Evolutionary conservation across 2,113 vertebrate genomes (phyloP).

Genomic region (Setophaga coronata): DNA sequence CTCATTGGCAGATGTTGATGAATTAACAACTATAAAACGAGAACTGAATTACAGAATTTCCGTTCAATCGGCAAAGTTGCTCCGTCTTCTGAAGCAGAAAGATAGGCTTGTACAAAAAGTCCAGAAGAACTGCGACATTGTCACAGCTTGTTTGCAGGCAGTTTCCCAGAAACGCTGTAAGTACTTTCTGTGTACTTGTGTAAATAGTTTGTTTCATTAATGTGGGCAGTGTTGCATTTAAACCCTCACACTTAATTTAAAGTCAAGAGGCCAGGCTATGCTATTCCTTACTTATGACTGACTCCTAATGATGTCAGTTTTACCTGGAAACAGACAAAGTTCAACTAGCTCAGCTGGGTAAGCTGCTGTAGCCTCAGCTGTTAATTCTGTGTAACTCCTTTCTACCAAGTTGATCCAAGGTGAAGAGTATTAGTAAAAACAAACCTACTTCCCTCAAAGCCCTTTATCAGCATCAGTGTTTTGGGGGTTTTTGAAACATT

Average conservation of each 20-base stretch:
- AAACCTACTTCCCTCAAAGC: not conserved
- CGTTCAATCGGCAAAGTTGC: constrained; percentile 88
- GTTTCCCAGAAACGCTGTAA: constrained; percentile 94
- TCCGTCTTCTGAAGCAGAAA: constrained; percentile 90
- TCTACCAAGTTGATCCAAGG: not conserved
- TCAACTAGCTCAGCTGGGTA: not conserved
- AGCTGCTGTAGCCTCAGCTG: not conserved
- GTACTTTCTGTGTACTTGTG: constrained; percentile 25
- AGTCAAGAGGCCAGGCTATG: not conserved
- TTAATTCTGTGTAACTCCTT: not conserved
- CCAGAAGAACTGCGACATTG: constrained; percentile 91
- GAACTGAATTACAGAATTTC: constrained; percentile 87
- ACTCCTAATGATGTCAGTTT: not conserved
- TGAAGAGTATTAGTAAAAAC: not conserved
- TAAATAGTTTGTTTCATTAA: not conserved
- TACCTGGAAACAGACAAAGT: not conserved
- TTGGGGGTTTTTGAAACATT: not conserved
- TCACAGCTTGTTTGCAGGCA: constrained; percentile 94
- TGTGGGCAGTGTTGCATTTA: not conserved
- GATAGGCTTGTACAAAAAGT: constrained; percentile 86
- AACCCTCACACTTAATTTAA: not conserved
- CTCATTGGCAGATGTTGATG: constrained; percentile 75
- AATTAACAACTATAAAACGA: constrained; percentile 82
- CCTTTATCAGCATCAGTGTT: not conserved
- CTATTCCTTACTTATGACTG: not conserved